Base-by-base conservation (phyloP, 1,140 invertebrate genomes). In the Heliconius melpomene region DNA sequence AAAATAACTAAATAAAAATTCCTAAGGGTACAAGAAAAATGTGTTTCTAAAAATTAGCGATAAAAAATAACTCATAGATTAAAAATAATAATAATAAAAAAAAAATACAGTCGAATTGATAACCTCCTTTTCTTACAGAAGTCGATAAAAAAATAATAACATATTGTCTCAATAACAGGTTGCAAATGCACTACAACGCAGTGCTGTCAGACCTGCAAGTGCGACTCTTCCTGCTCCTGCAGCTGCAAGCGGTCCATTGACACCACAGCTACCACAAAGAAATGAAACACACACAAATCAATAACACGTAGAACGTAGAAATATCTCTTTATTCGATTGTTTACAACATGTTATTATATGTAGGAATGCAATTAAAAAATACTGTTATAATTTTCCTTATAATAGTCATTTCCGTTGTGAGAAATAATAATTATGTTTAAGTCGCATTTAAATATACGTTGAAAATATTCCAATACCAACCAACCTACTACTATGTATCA, bases 111-210 rank as follows among this genome's bases (percentile, higher is more conserved):
- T 26, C 26, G 26, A 26, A 26, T 26, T 26, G 26, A 26, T 26
- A 26, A 26, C 2, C 26, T 26, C 26, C 26, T 26, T 26, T 26
- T 26, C 26, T 26, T 26, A 26, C 26, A 26, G 26, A 26, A 26
- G 26, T 26, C 26, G 26, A 2, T 29, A 57, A 57, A 23, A 23
- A 57, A 11, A 57, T 23, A 57, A 57, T 23, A 57, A 23, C 3
- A 29, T 66, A 11, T 66, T 7, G 0, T 29, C 80, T 83, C 73
- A 79, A 66, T 85, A 85, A 1, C 86, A 95, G 95, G 86, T 72
- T 95, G 95, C 87, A 95, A 95, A 83, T 95, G 95, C 91, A 94
- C 91, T 2, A 79, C 89, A 1, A 87, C 87, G 18, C 95, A 95
- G 77, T 95, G 95, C 80, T 89, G 92, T 72, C 85, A 90, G 26